Base-by-base conservation (phyloP, 2,888 invertebrate species). In the Ochropleura leucogaster region DNA sequence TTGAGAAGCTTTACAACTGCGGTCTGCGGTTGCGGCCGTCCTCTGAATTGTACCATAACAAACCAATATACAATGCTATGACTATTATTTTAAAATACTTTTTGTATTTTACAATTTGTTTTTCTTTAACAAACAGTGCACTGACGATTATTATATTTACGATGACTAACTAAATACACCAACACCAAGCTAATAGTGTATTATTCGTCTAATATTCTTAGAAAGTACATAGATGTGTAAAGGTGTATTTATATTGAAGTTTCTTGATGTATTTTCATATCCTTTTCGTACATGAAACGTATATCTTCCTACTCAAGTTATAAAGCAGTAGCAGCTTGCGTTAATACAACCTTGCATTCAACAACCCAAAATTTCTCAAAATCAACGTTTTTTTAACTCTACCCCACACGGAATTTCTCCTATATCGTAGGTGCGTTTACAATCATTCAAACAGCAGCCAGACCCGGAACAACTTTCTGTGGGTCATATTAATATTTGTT, bases 131-230 rank as follows among this genome's bases (percentile, higher is more conserved):
- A 69, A 72, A 74, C 55, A 46, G 20, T 68, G 59, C 49, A 40
- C 53, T 67, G 57, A 74, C 82, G 49, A 70, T 51, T 72, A 62
- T 57, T 65, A 69, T 69, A 65, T 65, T 72, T 62, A 67, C 66
- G 47, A 73, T 68, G 63, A 63, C 51, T 62, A 76, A 72, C 53
- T 70, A 84, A 79, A 85, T 72, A 86, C 12, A 65, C 44, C 5
- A 44, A 86, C 12, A 65, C 44, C 5, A 44, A 59, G 67, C 62
- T 65, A 79, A 62, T 66, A 64, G 68, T 63, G 49, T 76, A 64
- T 78, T 68, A 79, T 83, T 76, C 68, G 71, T 76, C 60, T 71
- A 66, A 74, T 68, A 74, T 86, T 86, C 84, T 68, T 18, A 77
- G 78, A 83, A 85, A 81, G 72, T 69, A 83, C 59, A 74, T 55